Evolutionary conservation across 1,140 invertebrate genomes (phyloP).

Genomic region (Holcopasites calliopsidis): DNA sequence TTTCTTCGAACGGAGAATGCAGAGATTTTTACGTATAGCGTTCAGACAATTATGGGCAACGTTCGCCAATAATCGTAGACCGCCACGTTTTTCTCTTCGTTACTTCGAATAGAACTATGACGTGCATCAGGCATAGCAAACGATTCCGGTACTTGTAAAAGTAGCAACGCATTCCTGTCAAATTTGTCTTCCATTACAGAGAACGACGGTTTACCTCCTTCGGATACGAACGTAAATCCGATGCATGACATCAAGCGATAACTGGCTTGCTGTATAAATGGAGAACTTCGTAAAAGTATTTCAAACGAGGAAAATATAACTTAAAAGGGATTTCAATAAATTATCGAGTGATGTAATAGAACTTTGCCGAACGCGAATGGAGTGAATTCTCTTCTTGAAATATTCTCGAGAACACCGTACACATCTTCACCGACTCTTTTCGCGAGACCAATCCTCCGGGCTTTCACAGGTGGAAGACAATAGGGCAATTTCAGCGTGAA

Average conservation of each 20-base stretch:
- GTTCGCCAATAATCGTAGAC: slow-evolving; percentile 8
- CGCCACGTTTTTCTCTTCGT: background rate
- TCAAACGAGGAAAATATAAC: background rate
- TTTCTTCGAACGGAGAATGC: slow-evolving; percentile 2
- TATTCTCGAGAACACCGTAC: background rate
- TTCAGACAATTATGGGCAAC: slow-evolving; percentile 9
- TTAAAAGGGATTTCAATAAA: background rate
- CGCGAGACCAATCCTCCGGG: background rate
- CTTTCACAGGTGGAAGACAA: background rate
- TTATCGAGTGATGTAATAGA: no score
- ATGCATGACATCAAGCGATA: no score
- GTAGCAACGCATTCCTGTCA: background rate
- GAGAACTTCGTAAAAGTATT: background rate
- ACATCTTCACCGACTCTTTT: background rate
- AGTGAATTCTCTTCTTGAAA: no score
- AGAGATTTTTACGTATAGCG: background rate
- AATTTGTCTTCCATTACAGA: background rate
- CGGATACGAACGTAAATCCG: background rate
- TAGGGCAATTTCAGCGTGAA: background rate
- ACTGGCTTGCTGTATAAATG: background rate
- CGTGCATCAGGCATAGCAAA: background rate
- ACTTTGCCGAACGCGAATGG: no score
- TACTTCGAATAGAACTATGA: background rate
- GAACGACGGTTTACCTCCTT: background rate
- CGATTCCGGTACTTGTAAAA: background rate